Conservation (phyloP, 2,888 invertebrate genomes). For the Nephrotoma appendiculata region DNA sequence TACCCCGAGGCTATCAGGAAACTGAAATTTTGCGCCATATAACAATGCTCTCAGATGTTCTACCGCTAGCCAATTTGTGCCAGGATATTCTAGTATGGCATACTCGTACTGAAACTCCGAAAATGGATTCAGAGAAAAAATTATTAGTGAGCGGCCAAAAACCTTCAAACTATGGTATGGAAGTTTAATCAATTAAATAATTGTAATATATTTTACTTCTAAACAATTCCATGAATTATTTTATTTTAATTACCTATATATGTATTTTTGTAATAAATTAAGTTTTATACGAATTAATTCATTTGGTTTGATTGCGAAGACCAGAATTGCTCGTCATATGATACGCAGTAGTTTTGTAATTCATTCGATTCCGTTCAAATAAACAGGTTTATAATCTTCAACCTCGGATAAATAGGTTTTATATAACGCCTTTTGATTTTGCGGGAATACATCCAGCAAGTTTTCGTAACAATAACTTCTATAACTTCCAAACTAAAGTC, state of each 20-base stretch:
- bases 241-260: not conserved
- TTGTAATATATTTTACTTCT: not conserved
- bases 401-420: too few species aligned
- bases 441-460: too few species aligned
- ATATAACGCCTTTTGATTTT: too few species aligned
- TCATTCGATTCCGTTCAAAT: too few species aligned
- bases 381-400: too few species aligned
- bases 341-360: too few species aligned
- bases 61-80: slow-evolving; percentile 82
- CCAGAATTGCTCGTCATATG: too few species aligned
- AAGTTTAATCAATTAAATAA: slow-evolving; percentile 32
- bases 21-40: slow-evolving; percentile 67
- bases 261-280: not conserved
- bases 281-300: not conserved
- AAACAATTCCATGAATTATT: not conserved
- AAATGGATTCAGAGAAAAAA: slow-evolving; percentile 52
- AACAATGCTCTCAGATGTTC: slow-evolving; percentile 58
- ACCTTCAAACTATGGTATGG: slow-evolving; percentile 42
- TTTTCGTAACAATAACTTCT: too few species aligned
- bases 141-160: slow-evolving; percentile 34
- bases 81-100: slow-evolving; percentile 98
- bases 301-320: not conserved
- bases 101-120: slow-evolving; percentile 84
- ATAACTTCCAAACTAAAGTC: too few species aligned
- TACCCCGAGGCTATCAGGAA: slow-evolving; percentile 80